Conservation (phyloP, 1,140 invertebrate genomes). For the Archivesica marissinica region DNA sequence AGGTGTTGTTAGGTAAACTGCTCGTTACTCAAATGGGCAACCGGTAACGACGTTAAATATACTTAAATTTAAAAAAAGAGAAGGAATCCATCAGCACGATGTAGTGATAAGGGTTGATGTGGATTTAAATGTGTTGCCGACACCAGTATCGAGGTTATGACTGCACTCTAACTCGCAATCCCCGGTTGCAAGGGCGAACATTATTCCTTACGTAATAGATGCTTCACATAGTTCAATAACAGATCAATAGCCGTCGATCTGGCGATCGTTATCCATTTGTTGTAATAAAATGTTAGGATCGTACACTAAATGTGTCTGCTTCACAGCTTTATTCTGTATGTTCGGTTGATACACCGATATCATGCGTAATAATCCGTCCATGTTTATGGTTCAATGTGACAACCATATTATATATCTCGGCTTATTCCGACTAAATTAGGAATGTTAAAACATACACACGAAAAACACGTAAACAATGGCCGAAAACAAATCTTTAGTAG, state of each 20-base stretch:
- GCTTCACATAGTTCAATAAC: background rate
- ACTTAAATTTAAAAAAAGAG: too few relatives aligned
- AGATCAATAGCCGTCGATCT: background rate
- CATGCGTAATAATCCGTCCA: background rate
- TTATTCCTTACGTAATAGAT: too few relatives aligned
- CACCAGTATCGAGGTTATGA: too few relatives aligned
- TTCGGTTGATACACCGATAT: background rate
- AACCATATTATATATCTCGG: background rate
- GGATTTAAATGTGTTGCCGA: too few relatives aligned
- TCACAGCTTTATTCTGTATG: conserved; percentile 19
- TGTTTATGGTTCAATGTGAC: conserved; percentile 13
- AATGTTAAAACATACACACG: conserved; percentile 43
- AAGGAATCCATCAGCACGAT: too few relatives aligned
- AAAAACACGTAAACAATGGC: conserved; percentile 23
- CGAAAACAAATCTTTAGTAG: conserved; percentile 21
- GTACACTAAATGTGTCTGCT: conserved; percentile 9
- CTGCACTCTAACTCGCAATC: too few relatives aligned
- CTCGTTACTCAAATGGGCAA: too few relatives aligned
- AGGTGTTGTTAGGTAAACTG: too few relatives aligned
- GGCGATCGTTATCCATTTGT: conserved; percentile 29
- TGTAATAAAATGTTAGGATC: conserved; percentile 20
- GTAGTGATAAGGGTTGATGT: too few relatives aligned
- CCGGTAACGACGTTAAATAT: too few relatives aligned
- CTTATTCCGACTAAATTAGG: background rate
- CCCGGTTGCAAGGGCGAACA: too few relatives aligned